These are phyloP conservation scores for Rhinogobius similis DNA, from an alignment of 2,113 vertebrate genomes.

Conservation along the genomic window DNA sequence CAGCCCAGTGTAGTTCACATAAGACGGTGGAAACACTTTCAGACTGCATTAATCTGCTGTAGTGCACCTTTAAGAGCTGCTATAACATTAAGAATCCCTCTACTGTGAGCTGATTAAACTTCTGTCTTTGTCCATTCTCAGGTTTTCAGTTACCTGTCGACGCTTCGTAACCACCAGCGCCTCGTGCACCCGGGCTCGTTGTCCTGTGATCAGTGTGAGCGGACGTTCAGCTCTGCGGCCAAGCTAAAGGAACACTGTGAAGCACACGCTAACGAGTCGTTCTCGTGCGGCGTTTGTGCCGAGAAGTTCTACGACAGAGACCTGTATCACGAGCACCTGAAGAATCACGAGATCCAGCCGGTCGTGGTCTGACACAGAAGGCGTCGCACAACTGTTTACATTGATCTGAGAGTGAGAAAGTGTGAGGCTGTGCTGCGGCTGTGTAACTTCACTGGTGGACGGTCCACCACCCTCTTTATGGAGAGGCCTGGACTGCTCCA, in stretches of 20 bases:
- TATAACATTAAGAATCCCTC: too few relatives aligned
- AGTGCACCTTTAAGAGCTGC: too few relatives aligned
- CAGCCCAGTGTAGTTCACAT: too few relatives aligned
- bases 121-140: not conserved
- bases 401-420: too few relatives aligned
- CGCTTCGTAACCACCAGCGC: not conserved
- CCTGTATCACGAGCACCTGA: not conserved
- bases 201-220: not conserved
- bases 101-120: not conserved
- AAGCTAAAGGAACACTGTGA: not conserved
- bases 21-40: too few relatives aligned
- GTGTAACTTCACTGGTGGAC: too few relatives aligned
- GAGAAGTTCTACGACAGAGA: not conserved
- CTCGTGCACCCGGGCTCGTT: not conserved
- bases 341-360: not conserved
- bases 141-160: not conserved
- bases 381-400: too few relatives aligned
- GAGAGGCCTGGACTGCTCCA: too few relatives aligned
- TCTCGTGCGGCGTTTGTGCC: not conserved
- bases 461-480: too few relatives aligned
- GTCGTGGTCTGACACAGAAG: not conserved
- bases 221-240: not conserved
- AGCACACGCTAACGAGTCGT: not conserved
- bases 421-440: too few relatives aligned
- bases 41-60: too few relatives aligned